These are phyloP conservation scores for Colius striatus DNA, from an alignment of 2,113 vertebrate genomes.

Conservation along the genomic window DNA sequence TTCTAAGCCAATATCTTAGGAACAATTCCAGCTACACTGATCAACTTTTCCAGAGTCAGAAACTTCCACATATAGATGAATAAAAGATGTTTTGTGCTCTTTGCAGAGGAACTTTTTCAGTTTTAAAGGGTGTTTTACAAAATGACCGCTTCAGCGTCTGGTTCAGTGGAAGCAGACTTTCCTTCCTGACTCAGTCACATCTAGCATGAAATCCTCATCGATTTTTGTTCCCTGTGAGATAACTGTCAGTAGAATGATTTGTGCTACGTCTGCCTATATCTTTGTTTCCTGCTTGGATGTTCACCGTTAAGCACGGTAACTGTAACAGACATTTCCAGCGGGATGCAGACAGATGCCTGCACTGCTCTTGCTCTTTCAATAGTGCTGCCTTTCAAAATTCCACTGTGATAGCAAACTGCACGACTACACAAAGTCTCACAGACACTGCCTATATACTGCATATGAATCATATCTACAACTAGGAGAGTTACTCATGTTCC, in stretches of 20 bases:
- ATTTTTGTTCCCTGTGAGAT: neutral
- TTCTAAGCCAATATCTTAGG: conserved; percentile 11
- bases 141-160: neutral
- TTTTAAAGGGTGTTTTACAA: neutral
- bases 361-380: neutral
- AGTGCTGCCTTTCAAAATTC: neutral
- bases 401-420: neutral
- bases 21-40: conserved; percentile 11
- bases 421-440: neutral
- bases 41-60: conserved; percentile 35
- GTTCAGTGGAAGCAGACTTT: neutral
- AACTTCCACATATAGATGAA: neutral
- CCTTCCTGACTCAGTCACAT: neutral
- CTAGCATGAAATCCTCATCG: neutral
- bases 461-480: neutral
- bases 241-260: neutral
- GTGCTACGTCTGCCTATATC: neutral
- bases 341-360: neutral
- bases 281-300: neutral
- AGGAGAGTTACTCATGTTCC: neutral
- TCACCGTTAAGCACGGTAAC: accelerated
- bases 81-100: neutral
- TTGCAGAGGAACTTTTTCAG: neutral
- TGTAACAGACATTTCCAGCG: neutral
- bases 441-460: neutral